These are phyloP conservation scores for Ichneumoninae sp. DNA, from an alignment of 2,888 invertebrate species.

Conservation along the genomic window DNA sequence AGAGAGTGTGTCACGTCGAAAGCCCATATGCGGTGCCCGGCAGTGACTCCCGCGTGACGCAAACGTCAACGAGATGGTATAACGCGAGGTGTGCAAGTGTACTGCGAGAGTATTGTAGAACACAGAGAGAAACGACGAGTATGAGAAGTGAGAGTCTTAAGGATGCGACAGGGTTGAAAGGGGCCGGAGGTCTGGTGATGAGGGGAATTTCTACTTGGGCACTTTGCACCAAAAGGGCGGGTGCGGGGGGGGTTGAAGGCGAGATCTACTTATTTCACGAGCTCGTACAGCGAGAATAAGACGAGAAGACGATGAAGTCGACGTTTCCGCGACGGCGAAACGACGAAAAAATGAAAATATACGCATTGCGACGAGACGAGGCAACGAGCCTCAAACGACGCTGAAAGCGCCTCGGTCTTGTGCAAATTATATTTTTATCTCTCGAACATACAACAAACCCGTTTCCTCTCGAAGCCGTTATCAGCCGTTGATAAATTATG, in stretches of 20 bases:
- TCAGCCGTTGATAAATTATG: neutral
- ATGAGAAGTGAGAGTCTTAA: conserved; percentile 9
- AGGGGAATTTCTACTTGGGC: conserved; percentile 64
- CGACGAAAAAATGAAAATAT: conserved; percentile 60
- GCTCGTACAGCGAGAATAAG: conserved; percentile 37
- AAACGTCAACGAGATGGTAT: conserved; percentile 42
- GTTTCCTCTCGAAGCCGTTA: neutral
- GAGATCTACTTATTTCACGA: conserved; percentile 63
- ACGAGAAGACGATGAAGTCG: conserved; percentile 19
- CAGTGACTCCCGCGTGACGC: conserved; percentile 12
- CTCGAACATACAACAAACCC: neutral
- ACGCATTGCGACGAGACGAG: conserved; percentile 65
- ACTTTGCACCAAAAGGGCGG: conserved; percentile 53
- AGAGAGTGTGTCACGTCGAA: conserved; percentile 20
- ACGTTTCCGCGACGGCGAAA: conserved; percentile 8
- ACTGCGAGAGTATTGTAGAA: conserved; percentile 4
- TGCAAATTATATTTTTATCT: conserved; percentile 21
- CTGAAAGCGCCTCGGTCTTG: conserved; percentile 38
- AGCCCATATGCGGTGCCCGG: conserved; percentile 10
- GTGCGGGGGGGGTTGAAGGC: conserved; percentile 29
- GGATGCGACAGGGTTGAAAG: conserved; percentile 67
- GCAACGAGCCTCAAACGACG: conserved; percentile 54
- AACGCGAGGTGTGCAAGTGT: conserved; percentile 43
- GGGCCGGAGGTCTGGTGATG: conserved; percentile 49
- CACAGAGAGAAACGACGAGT: conserved; percentile 14